phyloP scores from a whole-genome alignment of 2,797 vertebrate species.

The Coranthus polyacanthus region DNA sequence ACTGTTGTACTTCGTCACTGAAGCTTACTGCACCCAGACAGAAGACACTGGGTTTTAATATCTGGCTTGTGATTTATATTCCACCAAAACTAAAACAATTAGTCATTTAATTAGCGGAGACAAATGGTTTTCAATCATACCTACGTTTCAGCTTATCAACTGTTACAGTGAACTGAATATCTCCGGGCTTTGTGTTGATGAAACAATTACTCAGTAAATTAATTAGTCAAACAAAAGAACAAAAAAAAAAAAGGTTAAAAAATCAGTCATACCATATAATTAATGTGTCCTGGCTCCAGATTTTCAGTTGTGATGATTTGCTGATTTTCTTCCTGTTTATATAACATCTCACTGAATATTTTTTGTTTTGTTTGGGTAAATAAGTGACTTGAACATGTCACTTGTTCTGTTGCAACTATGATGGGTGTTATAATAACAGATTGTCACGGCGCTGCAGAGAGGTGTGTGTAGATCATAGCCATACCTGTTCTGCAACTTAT shows the following conservation, averaged over 20 bases:
- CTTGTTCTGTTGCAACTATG: too few species aligned
- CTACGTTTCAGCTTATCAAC: not conserved
- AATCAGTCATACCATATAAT: too few species aligned
- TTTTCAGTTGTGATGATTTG: too few species aligned
- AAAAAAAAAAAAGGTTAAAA: not conserved
- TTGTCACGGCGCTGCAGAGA: too few species aligned
- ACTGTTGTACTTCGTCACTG: constrained; percentile 1
- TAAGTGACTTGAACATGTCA: too few species aligned
- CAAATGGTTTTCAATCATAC: not conserved
- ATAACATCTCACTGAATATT: too few species aligned
- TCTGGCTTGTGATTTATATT: not conserved
- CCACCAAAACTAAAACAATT: not conserved
- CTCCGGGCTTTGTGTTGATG: not conserved
- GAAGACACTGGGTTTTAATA: constrained; percentile 13
- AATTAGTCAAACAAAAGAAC: not conserved
- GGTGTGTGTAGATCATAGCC: too few species aligned
- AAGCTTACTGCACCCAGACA: constrained; percentile 1
- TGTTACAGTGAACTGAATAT: not conserved
- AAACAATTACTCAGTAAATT: not conserved
- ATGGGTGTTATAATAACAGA: too few species aligned
- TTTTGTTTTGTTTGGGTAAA: too few species aligned
- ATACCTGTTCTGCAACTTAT: not conserved
- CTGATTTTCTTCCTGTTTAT: too few species aligned
- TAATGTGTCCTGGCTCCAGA: too few species aligned
- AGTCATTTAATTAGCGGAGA: not conserved